A percentile compares a stretch with the other conserved stretches of the same genome.
Evolutionary conservation across 2,888 invertebrate genomes (phyloP).

Genomic region (Dusona sp.): DNA sequence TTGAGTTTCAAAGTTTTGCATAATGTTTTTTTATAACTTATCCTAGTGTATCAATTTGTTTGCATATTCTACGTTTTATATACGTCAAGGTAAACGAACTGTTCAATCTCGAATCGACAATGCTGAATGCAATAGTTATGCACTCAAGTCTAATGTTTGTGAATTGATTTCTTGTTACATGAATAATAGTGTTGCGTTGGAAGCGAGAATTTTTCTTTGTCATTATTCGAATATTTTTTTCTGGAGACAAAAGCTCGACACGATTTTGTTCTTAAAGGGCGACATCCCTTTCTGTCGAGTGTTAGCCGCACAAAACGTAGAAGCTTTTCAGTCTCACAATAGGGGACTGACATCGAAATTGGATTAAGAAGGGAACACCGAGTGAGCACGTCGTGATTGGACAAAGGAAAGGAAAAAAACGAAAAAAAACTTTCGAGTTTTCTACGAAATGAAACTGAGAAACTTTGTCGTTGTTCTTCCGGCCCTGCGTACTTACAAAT

Average conservation of each 20-base stretch:
- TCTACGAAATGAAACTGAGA: constrained; percentile 58
- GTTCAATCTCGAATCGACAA: not conserved
- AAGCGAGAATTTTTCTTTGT: not conserved
- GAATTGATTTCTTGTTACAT: not conserved
- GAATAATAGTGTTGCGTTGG: not conserved
- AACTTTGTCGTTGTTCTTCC: constrained; percentile 48
- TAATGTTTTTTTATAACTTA: too few species aligned
- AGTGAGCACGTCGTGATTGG: constrained; percentile 36
- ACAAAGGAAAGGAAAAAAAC: constrained; percentile 25
- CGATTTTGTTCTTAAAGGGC: constrained; percentile 19
- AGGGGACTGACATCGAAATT: constrained; percentile 53
- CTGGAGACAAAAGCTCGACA: constrained; percentile 7
- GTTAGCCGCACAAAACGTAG: constrained; percentile 30
- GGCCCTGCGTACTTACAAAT: not conserved
- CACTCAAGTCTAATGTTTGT: too few species aligned
- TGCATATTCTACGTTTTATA: not conserved
- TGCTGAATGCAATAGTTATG: constrained; percentile 1
- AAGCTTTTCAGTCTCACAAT: constrained; percentile 40
- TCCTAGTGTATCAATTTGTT: too few species aligned
- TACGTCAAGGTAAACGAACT: not conserved
- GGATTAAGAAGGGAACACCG: constrained; percentile 53
- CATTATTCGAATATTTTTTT: not conserved
- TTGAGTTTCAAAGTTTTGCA: too few species aligned
- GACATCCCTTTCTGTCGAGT: constrained; percentile 53
- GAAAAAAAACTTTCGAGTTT: constrained; percentile 40